phyloP scores from a whole-genome alignment of 2,113 vertebrate genomes.

The Sorex araneus region DNA sequence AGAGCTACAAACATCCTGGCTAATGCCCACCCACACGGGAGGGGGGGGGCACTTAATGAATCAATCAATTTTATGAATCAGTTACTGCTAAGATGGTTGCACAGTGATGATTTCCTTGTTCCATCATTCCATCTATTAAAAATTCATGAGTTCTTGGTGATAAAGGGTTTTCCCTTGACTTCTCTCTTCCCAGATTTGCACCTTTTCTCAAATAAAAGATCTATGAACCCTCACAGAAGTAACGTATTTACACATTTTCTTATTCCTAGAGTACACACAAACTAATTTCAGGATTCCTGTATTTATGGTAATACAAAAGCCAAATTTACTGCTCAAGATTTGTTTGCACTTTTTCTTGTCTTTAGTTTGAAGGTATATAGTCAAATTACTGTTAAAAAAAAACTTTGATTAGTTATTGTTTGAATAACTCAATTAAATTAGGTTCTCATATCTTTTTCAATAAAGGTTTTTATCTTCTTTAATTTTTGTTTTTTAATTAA shows the following conservation, averaged over 20 bases:
- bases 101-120: slow-evolving; percentile 7
- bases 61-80: neutral
- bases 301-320: neutral
- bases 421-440: neutral
- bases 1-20: neutral
- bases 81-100: neutral
- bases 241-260: slow-evolving; percentile 1
- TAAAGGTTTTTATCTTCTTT: neutral
- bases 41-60: neutral
- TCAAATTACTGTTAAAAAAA: neutral
- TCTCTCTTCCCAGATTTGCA: neutral
- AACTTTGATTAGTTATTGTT: neutral
- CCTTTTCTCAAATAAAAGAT: neutral
- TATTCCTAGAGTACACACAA: neutral
- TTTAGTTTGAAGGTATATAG: neutral
- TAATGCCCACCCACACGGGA: neutral
- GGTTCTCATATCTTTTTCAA: neutral
- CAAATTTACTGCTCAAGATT: neutral
- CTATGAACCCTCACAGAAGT: neutral
- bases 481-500: neutral
- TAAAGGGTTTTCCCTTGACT: neutral
- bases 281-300: neutral
- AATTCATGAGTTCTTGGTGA: neutral
- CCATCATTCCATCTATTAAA: neutral
- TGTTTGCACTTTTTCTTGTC: neutral